Conservation (phyloP, 1,140 invertebrate species). For the Caerostris darwini region DNA sequence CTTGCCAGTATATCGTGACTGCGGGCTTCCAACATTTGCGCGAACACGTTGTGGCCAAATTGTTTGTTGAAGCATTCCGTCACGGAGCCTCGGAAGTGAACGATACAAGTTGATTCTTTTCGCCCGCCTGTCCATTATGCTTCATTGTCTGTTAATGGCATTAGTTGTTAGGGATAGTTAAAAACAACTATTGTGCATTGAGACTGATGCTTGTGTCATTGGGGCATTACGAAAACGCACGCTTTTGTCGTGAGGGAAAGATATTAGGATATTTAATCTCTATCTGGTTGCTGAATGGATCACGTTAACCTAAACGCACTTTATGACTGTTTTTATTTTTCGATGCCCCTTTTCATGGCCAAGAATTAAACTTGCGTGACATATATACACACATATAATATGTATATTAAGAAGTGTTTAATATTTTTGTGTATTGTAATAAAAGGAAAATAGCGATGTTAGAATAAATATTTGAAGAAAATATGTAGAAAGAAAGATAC, state of each 20-base stretch:
- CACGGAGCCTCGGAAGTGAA: constrained; percentile 45
- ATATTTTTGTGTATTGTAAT: no score
- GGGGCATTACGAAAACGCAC: constrained; percentile 18
- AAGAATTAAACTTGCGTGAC: no score
- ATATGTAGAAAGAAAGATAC: no score
- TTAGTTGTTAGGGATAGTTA: constrained; percentile 36
- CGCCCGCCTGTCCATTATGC: constrained; percentile 24
- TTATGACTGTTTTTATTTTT: not conserved
- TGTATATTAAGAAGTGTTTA: no score
- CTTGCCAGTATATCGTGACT: constrained; percentile 40
- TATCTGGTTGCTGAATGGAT: not conserved
- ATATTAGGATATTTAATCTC: not conserved
- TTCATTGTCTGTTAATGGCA: constrained; percentile 72
- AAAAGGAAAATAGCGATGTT: no score
- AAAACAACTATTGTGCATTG: constrained; percentile 44
- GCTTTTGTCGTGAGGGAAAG: constrained; percentile 29
- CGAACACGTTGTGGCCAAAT: not conserved
- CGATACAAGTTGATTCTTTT: constrained; percentile 54
- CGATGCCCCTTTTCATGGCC: not conserved
- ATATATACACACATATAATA: no score
- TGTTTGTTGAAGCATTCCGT: constrained; percentile 51
- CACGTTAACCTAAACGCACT: not conserved
- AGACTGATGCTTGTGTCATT: constrained; percentile 17
- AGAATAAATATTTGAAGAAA: no score
- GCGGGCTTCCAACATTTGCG: not conserved